Base-by-base conservation (phyloP, 37 sponge, comb jelly and placozoan species). In the Ephydatia muelleri region DNA sequence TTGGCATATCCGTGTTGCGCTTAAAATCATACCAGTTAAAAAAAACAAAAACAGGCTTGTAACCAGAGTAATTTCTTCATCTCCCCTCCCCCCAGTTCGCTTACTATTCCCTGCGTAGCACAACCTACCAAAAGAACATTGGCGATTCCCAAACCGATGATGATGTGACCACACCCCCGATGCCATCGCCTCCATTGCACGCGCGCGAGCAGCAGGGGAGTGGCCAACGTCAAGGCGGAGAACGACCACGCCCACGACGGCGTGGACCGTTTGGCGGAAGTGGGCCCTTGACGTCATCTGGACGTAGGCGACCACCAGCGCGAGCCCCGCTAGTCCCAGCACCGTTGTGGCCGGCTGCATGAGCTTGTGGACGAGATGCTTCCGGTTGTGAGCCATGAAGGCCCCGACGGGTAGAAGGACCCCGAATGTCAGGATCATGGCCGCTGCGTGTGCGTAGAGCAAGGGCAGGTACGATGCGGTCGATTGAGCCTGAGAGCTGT, bases 371-470 rank as follows among this genome's bases (percentile, higher is more conserved):
- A 65, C 72, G 21, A 85, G 30, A 11, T 22, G 31, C 14, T 36
- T 68, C 36, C 76, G 22, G 29, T 47, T 34, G 57, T 75, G n/a
- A 25, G 81, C 78, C 27, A 90, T 77, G 28, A 85, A 81, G 2
- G 77, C 90, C 26, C 85, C 90, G 12, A 90, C 38, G 19, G 90
- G 90, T 4, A 90, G 68, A 2, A 90, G 23, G 5, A 85, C 49
- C 23, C 82, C 90, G 40, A 90, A 85, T 2, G 73, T n/a, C 22
- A 70, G 16, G 25, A 38, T 76, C 90, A 90, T 90, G 68, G 85
- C 6, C 0, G 82, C 81, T 32, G 83, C 90, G 40, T 90, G 90
- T 14, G 78, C 76, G 73, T 85, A 85, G 31, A 90, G 80, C 21
- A 90, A 34, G 13, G 77, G 66, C 0, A 31, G 43, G 81, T 38